Evolutionary conservation across 2,888 invertebrate genomes (phyloP).

Genomic region (Hypena proboscidalis): DNA sequence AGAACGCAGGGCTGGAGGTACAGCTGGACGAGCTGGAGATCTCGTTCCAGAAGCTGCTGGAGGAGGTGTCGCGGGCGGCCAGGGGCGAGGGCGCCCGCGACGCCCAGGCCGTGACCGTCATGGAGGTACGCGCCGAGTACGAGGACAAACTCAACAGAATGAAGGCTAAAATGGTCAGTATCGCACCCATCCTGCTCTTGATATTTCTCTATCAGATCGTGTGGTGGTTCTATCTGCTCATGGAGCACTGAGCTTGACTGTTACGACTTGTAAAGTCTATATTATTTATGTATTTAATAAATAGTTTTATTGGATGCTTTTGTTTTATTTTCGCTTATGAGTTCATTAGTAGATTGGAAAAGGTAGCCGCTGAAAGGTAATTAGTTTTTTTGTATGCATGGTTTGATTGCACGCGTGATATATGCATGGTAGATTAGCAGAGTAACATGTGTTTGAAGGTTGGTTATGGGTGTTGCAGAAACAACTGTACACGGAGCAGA

Average conservation of each 20-base stretch:
- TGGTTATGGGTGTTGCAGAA: too few species aligned
- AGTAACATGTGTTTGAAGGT: too few species aligned
- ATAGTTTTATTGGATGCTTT: constrained; percentile 66
- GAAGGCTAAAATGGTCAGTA: constrained; percentile 93
- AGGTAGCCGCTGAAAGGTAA: constrained; percentile 61
- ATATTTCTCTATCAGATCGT: constrained; percentile 78
- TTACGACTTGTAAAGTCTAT: constrained; percentile 64
- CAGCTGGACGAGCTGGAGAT: constrained; percentile 74
- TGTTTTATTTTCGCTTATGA: constrained; percentile 70
- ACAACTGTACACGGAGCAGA: constrained; percentile 87
- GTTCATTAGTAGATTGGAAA: constrained; percentile 54
- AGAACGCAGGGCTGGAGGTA: constrained; percentile 69
- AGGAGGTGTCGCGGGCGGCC: constrained; percentile 62
- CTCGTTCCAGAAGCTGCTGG: constrained; percentile 69
- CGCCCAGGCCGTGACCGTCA: constrained; percentile 64
- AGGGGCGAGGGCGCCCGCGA: constrained; percentile 61
- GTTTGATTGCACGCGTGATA: constrained; percentile 38
- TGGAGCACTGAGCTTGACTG: constrained; percentile 60
- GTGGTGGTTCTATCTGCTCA: constrained; percentile 80
- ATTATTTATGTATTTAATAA: constrained; percentile 63
- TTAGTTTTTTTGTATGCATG: constrained; percentile 52
- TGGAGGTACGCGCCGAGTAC: constrained; percentile 87
- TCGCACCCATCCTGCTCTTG: constrained; percentile 74
- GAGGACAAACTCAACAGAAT: constrained; percentile 91
- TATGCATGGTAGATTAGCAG: constrained; percentile 20